Conservation (phyloP, 2,797 vertebrate species). For the Pangasius djambal region DNA sequence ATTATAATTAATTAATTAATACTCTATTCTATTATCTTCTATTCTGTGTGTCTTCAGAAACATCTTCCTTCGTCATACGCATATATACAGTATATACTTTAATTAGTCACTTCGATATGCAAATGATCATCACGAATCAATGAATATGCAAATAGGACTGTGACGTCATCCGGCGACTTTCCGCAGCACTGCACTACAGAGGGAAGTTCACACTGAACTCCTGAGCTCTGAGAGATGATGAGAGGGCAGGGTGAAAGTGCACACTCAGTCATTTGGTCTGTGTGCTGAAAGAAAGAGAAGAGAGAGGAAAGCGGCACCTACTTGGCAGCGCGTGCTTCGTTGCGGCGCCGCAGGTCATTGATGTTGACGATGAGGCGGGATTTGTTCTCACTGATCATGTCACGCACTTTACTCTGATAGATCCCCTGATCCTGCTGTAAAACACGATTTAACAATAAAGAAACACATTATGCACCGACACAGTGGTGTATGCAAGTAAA, state of each 20-base stretch:
- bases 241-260: not conserved
- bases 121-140: not conserved
- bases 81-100: too few relatives aligned
- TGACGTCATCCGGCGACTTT: not conserved
- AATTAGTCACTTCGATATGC: not conserved
- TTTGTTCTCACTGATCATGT: constrained; percentile 92
- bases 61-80: too few relatives aligned
- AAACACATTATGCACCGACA: not conserved
- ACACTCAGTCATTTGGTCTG: not conserved
- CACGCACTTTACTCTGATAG: constrained; percentile 91
- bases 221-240: not conserved
- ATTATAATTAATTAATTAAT: too few relatives aligned
- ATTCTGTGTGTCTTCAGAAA: too few relatives aligned
- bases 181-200: not conserved
- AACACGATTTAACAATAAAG: not conserved
- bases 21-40: too few relatives aligned
- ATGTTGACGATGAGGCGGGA: constrained; percentile 90
- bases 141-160: not conserved
- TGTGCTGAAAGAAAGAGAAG: not conserved
- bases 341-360: constrained; percentile 91
- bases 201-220: not conserved
- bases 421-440: constrained; percentile 92
- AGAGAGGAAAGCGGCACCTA: constrained; percentile 52
- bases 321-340: constrained; percentile 87
- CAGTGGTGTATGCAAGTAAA: not conserved